phyloP scores from a whole-genome alignment of 2,113 vertebrate genomes.

The Lathamus discolor region DNA sequence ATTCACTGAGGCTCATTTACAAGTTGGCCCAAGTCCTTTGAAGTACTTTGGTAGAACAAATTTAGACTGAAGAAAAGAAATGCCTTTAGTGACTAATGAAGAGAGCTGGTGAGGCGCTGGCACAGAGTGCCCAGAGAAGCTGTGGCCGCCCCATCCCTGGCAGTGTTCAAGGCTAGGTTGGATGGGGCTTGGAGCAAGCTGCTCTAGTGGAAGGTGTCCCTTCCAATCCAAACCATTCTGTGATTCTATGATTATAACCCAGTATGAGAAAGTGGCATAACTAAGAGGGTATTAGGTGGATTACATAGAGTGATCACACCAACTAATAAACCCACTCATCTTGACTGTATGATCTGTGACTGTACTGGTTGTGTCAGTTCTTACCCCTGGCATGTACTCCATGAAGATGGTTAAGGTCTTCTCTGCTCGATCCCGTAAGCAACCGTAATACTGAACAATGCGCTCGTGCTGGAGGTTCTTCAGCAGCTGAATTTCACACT shows the following conservation, averaged over 20 bases:
- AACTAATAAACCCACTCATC: background rate
- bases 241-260: background rate
- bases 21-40: background rate
- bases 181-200: background rate
- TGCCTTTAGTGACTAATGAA: background rate
- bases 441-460: slow-evolving; percentile 95
- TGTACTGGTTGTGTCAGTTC: slow-evolving; percentile 25
- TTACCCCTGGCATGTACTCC: slow-evolving; percentile 97
- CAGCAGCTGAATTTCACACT: slow-evolving; percentile 95
- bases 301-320: background rate
- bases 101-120: background rate
- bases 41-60: background rate
- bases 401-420: slow-evolving; percentile 96
- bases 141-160: background rate
- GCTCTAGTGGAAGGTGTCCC: background rate
- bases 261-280: background rate
- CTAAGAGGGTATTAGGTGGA: background rate
- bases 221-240: background rate
- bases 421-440: slow-evolving; percentile 87
- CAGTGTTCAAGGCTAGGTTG: background rate
- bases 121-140: background rate
- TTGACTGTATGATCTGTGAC: background rate
- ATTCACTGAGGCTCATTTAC: background rate
- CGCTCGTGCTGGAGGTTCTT: slow-evolving; percentile 95
- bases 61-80: background rate